A percentile compares a stretch with the other conserved stretches of the same genome.
These are phyloP conservation scores for Ichneumoninae sp. DNA, from an alignment of 2,888 invertebrate species.

Conservation along the genomic window DNA sequence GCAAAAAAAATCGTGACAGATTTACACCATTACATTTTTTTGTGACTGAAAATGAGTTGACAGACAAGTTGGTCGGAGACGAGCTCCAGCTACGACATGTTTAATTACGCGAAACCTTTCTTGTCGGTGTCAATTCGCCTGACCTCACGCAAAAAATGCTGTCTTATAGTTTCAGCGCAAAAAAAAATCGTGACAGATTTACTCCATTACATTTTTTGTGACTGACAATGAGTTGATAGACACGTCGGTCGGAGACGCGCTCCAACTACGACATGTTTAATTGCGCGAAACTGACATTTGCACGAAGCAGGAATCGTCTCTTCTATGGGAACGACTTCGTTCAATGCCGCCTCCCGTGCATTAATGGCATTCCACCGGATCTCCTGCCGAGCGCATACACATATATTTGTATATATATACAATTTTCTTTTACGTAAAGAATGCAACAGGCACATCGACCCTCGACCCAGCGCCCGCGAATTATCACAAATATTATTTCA, in stretches of 20 bases:
- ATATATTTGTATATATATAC: no score
- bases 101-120: no score
- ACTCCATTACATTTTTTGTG: no score
- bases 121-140: no score
- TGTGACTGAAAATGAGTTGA: no score
- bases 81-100: no score
- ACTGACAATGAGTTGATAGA: background rate
- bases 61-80: no score
- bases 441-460: slow-evolving; percentile 32
- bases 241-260: background rate
- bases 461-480: slow-evolving; percentile 22
- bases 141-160: no score
- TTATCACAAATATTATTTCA: slow-evolving; percentile 56
- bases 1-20: no score
- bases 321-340: background rate
- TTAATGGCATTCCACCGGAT: background rate
- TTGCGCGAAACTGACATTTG: background rate
- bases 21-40: no score
- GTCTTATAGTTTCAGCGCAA: no score
- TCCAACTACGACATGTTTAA: background rate
- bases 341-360: slow-evolving; percentile 2
- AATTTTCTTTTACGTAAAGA: slow-evolving; percentile 14
- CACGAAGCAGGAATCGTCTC: background rate
- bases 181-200: no score
- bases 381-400: background rate